Evolutionary conservation across 2,797 vertebrate genomes (phyloP).

Genomic region (Merluccius polli): DNA sequence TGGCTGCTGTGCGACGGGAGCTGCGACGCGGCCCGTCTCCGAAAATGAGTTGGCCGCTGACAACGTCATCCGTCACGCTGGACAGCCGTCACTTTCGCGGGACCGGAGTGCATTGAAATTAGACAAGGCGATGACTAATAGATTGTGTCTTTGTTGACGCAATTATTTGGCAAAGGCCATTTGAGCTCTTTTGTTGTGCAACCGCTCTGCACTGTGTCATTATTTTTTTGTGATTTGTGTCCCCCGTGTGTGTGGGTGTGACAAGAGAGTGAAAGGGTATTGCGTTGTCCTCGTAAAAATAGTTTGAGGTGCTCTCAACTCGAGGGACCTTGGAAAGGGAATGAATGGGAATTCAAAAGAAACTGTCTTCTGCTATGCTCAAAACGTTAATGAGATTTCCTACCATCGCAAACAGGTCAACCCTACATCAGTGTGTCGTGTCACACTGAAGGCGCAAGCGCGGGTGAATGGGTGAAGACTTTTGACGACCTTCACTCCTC

Average conservation of each 20-base stretch:
- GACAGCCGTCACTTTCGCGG: neutral
- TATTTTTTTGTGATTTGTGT: neutral
- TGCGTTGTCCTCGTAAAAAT: too few species aligned
- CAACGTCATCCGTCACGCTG: neutral
- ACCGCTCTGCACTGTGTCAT: conserved; percentile 49
- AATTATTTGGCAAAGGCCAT: conserved; percentile 53
- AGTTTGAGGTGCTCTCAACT: too few species aligned
- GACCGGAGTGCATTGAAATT: conserved; percentile 5
- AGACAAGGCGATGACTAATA: conserved; percentile 53
- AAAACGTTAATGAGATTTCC: neutral
- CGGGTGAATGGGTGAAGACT: neutral
- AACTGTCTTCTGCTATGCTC: neutral
- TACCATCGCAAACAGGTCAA: too few species aligned
- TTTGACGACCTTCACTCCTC: neutral
- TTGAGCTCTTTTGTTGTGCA: conserved; percentile 44
- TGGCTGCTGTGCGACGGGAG: conserved; percentile 29
- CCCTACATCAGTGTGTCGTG: too few species aligned
- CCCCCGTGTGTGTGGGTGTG: neutral
- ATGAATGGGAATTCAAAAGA: neutral
- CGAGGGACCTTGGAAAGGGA: too few species aligned
- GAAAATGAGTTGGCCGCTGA: too few species aligned
- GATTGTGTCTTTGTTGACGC: conserved; percentile 43
- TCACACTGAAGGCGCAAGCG: neutral
- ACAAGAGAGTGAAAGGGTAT: too few species aligned
- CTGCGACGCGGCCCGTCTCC: conserved; percentile 19